A percentile compares a stretch with the other conserved stretches of the same genome.
Conservation (phyloP, 2,888 invertebrate species). For the Troilus luridus region DNA sequence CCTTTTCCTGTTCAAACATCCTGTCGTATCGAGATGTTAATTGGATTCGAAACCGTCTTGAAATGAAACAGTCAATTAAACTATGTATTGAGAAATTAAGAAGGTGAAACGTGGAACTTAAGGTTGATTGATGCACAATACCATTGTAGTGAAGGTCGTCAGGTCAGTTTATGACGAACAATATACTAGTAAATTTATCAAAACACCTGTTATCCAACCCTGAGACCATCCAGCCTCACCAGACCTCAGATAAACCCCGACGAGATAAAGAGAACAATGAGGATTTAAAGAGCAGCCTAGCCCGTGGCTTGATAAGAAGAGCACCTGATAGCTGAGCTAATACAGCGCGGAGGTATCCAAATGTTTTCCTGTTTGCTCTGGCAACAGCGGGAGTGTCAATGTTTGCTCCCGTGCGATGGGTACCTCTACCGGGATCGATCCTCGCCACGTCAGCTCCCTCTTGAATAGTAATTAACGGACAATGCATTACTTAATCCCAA, state of each 20-base stretch:
- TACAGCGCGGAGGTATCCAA: conserved; percentile 12
- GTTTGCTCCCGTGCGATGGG: background rate
- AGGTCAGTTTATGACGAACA: background rate
- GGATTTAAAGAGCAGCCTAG: background rate
- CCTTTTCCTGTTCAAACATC: too few relatives aligned
- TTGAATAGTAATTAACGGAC: conserved; percentile 45
- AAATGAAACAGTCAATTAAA: too few relatives aligned
- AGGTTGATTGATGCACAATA: background rate
- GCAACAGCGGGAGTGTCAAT: conserved; percentile 29
- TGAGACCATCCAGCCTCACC: background rate
- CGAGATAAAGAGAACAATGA: conserved; percentile 29
- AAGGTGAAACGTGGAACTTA: too few relatives aligned
- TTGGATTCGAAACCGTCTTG: too few relatives aligned
- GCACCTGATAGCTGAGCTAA: background rate
- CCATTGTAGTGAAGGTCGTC: background rate
- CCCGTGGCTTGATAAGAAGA: background rate
- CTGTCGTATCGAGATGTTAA: too few relatives aligned
- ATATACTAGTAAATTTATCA: background rate
- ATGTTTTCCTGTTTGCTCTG: conserved; percentile 35
- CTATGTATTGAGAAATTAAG: too few relatives aligned
- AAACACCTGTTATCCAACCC: background rate
- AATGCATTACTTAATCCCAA: background rate
- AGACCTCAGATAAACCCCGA: background rate
- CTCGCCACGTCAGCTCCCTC: background rate
- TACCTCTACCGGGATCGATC: conserved; percentile 7